These are phyloP conservation scores for Lithophane socia DNA, from an alignment of 2,888 invertebrate species.

Conservation along the genomic window DNA sequence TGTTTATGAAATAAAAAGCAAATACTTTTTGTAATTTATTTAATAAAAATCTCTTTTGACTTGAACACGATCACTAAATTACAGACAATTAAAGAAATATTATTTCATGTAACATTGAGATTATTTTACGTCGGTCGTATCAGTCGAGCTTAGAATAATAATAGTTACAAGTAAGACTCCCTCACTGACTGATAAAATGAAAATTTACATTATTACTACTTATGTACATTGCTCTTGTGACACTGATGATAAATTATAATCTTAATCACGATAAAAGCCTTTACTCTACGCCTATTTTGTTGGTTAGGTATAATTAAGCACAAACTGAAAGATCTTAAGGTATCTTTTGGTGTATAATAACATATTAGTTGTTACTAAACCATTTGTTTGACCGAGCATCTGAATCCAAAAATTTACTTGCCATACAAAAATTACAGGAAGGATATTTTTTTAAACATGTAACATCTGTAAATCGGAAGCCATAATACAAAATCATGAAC, in stretches of 20 bases:
- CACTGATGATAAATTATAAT: constrained; percentile 51
- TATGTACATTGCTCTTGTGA: constrained; percentile 72
- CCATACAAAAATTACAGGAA: constrained; percentile 29
- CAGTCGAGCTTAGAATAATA: constrained; percentile 85
- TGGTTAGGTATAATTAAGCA: neutral
- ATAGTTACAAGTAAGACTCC: constrained; percentile 79
- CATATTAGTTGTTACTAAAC: neutral
- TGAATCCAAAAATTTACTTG: neutral
- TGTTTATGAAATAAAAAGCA: constrained; percentile 62
- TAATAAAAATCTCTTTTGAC: constrained; percentile 90
- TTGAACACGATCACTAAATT: constrained; percentile 91
- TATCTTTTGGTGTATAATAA: neutral
- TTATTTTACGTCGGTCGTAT: constrained; percentile 82
- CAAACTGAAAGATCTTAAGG: neutral
- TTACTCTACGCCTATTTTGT: constrained; percentile 38
- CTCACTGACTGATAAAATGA: constrained; percentile 82
- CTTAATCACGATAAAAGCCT: constrained; percentile 28
- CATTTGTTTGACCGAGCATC: neutral
- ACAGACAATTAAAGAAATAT: constrained; percentile 88
- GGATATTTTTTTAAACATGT: constrained; percentile 18
- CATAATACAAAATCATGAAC: constrained; percentile 52
- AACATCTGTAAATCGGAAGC: constrained; percentile 40
- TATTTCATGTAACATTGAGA: constrained; percentile 85
- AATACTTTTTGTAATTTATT: constrained; percentile 83
- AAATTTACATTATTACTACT: constrained; percentile 75